Base-by-base conservation (phyloP, 2,888 invertebrate genomes). In the Drepana falcataria region DNA sequence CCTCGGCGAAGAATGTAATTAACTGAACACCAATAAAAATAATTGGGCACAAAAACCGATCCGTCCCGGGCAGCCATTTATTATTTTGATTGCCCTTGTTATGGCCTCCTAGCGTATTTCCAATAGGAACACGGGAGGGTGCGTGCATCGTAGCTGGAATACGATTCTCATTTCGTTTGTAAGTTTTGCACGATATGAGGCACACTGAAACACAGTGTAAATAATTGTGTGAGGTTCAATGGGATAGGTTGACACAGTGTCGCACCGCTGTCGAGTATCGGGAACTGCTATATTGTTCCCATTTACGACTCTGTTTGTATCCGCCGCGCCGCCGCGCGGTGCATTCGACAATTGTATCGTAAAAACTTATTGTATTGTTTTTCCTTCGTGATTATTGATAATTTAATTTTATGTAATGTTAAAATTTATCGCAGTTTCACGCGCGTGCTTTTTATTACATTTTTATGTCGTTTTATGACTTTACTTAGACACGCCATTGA, bases 21-120 rank as follows among this genome's bases (percentile, higher is more conserved):
- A 87, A 83, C 81, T 71, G 81, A 81, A 81, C 83, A 82, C 79
- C 83, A 85, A 87, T 88, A 88, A 87, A 88, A 87, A 85, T 87
- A 87, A 88, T 87, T 86, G 85, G 77, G 71, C 75, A 83, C 83
- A 83, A 87, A 85, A 85, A 82, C 73, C 81, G 77, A 82, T 83
- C 77, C 78, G 80, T 77, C 77, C 75, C 69, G 76, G 71, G 69
- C 79, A 77, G 79, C 73, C 84, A 82, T 87, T 86, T 85, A 83
- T 87, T 83, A 87, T 83, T 83, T 82, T 84, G 83, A 87, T 87
- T 82, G 75, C 81, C 81, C 86, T 81, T 75, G 85, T 86, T 81
- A 79, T 79, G 73, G 74, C 69, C 63, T 66, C 66, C 67, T 64
- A 67, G 60, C 54, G 75, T 68, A 68, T 68, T 55, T 70, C 74